phyloP scores from a whole-genome alignment of 2,113 vertebrate species.

The Thinocorus orbignyianus region DNA sequence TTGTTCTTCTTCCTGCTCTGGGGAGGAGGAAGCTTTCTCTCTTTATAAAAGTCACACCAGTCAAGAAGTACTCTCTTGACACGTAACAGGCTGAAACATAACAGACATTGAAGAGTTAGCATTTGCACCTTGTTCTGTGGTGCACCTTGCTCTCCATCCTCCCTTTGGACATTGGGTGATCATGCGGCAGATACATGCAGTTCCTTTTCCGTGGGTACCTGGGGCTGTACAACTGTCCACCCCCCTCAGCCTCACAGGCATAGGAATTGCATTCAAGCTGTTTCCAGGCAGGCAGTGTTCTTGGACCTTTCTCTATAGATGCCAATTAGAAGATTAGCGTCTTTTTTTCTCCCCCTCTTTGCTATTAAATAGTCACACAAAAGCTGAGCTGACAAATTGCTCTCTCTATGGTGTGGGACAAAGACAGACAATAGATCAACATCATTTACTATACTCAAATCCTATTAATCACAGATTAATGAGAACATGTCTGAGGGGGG shows the following conservation, averaged over 20 bases:
- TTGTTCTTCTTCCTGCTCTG: not conserved
- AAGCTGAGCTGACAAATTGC: conserved; percentile 83
- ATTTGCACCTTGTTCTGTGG: not conserved
- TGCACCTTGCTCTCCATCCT: conserved; percentile 3
- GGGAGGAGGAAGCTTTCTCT: not conserved
- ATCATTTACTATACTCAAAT: conserved; percentile 83
- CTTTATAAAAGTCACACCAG: conserved; percentile 46
- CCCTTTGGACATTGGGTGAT: not conserved
- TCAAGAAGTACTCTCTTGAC: conserved; percentile 53
- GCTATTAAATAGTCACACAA: conserved; percentile 84
- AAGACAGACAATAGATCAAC: conserved; percentile 85
- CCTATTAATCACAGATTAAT: conserved; percentile 86
- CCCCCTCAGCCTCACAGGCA: conserved; percentile 46
- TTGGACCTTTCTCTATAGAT: conserved; percentile 75
- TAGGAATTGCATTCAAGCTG: conserved; percentile 73
- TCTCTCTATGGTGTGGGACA: conserved; percentile 76
- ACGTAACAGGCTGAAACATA: conserved; percentile 33
- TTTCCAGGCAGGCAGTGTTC: conserved; percentile 68
- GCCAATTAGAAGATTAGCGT: conserved; percentile 84
- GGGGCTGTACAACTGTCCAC: not conserved
- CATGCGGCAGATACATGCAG: conserved; percentile 13
- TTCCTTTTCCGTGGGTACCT: not conserved
- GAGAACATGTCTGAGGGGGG: conserved; percentile 78
- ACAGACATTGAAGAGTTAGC: conserved; percentile 8
- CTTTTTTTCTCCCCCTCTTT: conserved; percentile 77